Conservation (phyloP, 1,140 invertebrate species). For the Gonatopus flavifemur region DNA sequence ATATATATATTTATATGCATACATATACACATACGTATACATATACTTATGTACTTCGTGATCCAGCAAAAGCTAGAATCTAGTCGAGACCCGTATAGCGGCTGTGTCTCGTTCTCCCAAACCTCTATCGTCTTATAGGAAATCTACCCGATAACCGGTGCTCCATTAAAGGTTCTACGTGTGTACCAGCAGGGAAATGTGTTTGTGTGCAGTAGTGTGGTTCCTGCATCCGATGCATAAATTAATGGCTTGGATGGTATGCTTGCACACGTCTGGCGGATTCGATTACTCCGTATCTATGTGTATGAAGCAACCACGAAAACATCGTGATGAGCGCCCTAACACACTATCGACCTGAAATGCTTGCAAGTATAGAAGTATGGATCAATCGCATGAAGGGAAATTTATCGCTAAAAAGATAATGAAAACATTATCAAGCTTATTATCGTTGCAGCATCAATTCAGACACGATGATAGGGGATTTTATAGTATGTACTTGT, state of each 20-base stretch:
- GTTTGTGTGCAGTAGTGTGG: conserved; percentile 10
- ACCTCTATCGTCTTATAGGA: conserved; percentile 37
- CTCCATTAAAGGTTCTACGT: conserved; percentile 25
- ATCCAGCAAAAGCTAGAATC: conserved; percentile 6
- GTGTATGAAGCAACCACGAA: too few relatives aligned
- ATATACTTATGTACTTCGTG: conserved; percentile 1
- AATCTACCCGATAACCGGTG: conserved; percentile 33
- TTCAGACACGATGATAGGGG: too few relatives aligned
- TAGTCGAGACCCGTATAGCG: too few relatives aligned
- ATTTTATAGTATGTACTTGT: too few relatives aligned
- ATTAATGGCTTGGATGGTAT: conserved; percentile 27
- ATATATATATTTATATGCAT: neutral
- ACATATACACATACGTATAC: conserved; percentile 4
- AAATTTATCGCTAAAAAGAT: too few relatives aligned
- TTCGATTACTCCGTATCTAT: conserved; percentile 19
- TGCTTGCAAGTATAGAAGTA: too few relatives aligned
- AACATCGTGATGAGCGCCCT: too few relatives aligned
- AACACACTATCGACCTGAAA: too few relatives aligned
- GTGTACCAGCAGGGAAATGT: conserved; percentile 11
- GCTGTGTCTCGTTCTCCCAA: conserved; percentile 14
- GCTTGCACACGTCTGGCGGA: conserved; percentile 25
- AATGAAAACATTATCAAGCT: too few relatives aligned
- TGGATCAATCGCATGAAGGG: too few relatives aligned
- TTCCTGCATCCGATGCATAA: conserved; percentile 27
- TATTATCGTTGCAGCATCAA: too few relatives aligned